Evolutionary conservation across 1,140 invertebrate genomes (phyloP), one percentile per base, ranked within the genome.

Genomic region (Penaeus indicus): DNA sequence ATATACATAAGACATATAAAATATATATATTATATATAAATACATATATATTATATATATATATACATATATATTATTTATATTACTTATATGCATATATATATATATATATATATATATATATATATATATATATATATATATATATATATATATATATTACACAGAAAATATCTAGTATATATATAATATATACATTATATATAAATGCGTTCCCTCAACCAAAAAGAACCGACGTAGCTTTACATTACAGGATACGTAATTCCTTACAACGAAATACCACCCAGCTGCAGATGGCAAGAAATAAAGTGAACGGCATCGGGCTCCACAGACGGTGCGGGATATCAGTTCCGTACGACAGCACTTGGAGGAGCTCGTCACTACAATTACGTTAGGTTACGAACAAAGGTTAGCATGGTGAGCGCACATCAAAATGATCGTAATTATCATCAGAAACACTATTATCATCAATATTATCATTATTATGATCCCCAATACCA

Each of bases 301-400:
- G 16, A 54, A 54, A 54, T 32, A 86, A 86, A 62, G 72, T 62
- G 75, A 77, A 42, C 25, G 85, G 75, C 75, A n/a, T 38, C 72
- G 60, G 25, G 18, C n/a, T 75, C 4, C 1, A 32, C 11, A 18
- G 69, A 18, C n/a, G 21, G n/a, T 3, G n/a, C 38, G 38, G 27
- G 19, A 72, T 25, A 25, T 13, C n/a, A 32, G 67, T 21, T 25
- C 18, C 13, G n/a, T 72, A 19, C 67, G 16, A 25, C 2, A 75
- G 69, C 16, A 42, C 38, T 32, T 0, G 32, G 32, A 21, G 18
- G 0, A 27, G 38, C 69, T 42, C 38, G n/a, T 75, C 11, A 25
- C n/a, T n/a, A 18, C 7, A 75, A 21, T 32, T 18, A 32, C 3
- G 18, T 5, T 8, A 18, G 27, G 27, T 32, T 42, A 75, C n/a